phyloP scores from a whole-genome alignment of 53 echinoderm and acorn worm genomes.

The Antedon mediterranea region DNA sequence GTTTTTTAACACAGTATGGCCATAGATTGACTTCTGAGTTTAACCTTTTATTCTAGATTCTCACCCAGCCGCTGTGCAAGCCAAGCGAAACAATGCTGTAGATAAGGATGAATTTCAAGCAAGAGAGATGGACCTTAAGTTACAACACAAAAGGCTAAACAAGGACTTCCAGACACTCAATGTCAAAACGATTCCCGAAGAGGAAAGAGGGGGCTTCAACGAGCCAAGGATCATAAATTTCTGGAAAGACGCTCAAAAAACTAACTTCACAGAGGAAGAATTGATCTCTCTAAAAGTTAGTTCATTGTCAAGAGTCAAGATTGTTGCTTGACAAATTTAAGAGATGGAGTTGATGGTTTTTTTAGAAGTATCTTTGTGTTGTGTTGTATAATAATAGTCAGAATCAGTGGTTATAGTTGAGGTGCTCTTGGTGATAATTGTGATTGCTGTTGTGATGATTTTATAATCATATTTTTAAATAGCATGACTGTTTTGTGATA shows the following conservation, averaged over 20 bases:
- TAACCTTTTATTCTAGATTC: not conserved
- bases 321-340: not conserved
- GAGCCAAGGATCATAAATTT: conserved; percentile 63
- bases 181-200: conserved; percentile 44
- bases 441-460: too few relatives aligned
- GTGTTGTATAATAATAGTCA: too few relatives aligned
- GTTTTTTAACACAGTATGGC: too few relatives aligned
- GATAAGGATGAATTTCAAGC: conserved; percentile 21
- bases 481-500: too few relatives aligned
- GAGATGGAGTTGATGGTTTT: too few relatives aligned
- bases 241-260: conserved; percentile 61
- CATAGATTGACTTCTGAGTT: too few relatives aligned
- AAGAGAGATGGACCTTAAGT: conserved; percentile 72
- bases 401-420: too few relatives aligned
- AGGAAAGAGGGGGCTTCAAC: conserved; percentile 55
- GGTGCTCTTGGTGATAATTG: too few relatives aligned
- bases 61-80: not conserved
- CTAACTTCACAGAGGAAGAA: conserved; percentile 67
- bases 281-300: conserved; percentile 47
- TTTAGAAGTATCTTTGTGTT: too few relatives aligned
- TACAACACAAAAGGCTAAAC: conserved; percentile 54
- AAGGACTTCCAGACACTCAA: conserved; percentile 56
- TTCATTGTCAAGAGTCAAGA: not conserved
- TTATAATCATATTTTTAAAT: too few relatives aligned
- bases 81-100: conserved; percentile 3